Evolutionary conservation across 1,140 invertebrate genomes (phyloP).

Genomic region (Pteromalus puparum): DNA sequence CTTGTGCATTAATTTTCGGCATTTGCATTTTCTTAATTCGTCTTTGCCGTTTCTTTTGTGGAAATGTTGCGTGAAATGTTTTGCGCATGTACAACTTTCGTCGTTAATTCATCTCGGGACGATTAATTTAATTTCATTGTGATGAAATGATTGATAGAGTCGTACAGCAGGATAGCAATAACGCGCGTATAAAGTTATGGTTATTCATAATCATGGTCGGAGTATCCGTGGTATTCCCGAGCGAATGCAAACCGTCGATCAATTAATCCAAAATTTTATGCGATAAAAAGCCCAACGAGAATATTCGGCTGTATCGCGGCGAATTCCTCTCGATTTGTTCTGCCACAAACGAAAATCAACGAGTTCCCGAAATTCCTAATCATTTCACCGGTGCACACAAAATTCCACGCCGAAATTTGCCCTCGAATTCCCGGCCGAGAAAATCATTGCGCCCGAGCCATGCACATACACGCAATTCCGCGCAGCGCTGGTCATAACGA

Average conservation of each 20-base stretch:
- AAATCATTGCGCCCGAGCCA: neutral
- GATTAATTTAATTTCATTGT: neutral
- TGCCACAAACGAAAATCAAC: too few species aligned
- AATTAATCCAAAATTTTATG: neutral
- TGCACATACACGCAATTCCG: neutral
- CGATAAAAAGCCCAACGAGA: neutral
- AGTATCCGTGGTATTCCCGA: neutral
- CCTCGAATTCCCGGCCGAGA: neutral
- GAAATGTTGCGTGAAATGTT: neutral
- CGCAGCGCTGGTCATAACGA: constrained; percentile 12
- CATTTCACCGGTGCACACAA: neutral
- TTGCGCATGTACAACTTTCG: neutral
- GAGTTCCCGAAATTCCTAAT: constrained; percentile 12
- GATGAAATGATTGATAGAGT: neutral
- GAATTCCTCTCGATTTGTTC: neutral
- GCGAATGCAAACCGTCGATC: neutral
- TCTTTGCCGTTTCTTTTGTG: neutral
- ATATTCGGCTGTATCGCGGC: neutral
- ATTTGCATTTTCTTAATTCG: constrained; percentile 44
- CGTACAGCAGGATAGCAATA: neutral
- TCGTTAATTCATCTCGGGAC: neutral
- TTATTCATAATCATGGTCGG: too few species aligned
- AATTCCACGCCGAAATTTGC: neutral
- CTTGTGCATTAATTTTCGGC: neutral
- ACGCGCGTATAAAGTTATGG: neutral